Base-by-base conservation (phyloP, 2,888 invertebrate species). In the Patella depressa region DNA sequence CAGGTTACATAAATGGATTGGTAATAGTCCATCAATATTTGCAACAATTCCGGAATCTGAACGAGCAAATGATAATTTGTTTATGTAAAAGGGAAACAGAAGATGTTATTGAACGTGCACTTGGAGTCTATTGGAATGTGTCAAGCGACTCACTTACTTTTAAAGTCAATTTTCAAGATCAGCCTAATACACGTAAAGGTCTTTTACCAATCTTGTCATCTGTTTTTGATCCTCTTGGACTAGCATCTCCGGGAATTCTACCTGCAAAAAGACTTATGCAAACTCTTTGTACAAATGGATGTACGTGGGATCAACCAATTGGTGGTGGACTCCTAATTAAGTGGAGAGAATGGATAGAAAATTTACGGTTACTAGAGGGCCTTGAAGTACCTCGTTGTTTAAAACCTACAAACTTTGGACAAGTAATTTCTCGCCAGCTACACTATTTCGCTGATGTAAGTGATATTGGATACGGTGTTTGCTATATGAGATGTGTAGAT, bases 111-210 rank as follows among this genome's bases (percentile, higher is more conserved):
- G 65, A 78, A n/a, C 19, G 75, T 15, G 76, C 76, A n/a, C 65
- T 80, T 14, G 80, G 78, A 15, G 75, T 80, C 2, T n/a, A 12
- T 0, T 79, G 79, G 79, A 69, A 65, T 53, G 54, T 78, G n/a
- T 55, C 53, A 5, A 53, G 12, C 15, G 78, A 75, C 53, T 3
- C n/a, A 29, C 17, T 78, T 53, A 70, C 72, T 5, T 75, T 75
- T 24, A 69, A 29, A 15, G 34, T 75, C 1, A 55, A 71, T 3
- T 9, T 59, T 17, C 29, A 71, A 17, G 45, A 55, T 19, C 70
- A 17, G 15, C n/a, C 53, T 5, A 24, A 55, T 7, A 78, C 74
- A 11, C 9, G 74, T 59, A 57, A 71, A n/a, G 70, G 71, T 2
- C n/a, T 78, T n/a, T 45, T 78, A 9, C 70, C 72, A 24, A 71